phyloP scores from a whole-genome alignment of 2,113 vertebrate species.

The Anseranas semipalmata region DNA sequence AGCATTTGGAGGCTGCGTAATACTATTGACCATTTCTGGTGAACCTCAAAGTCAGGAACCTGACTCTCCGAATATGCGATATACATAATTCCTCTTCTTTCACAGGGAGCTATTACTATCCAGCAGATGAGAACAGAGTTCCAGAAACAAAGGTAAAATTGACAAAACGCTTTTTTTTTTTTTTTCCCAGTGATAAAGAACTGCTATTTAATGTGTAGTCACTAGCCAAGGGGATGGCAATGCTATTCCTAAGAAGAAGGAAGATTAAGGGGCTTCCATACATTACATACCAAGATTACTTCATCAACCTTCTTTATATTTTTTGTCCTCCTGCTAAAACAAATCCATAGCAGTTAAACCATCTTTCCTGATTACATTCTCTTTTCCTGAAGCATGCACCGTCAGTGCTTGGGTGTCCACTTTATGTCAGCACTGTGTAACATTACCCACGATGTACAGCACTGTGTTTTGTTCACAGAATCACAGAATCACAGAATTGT shows the following conservation, averaged over 20 bases:
- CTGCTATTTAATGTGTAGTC: background rate
- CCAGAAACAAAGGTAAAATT: background rate
- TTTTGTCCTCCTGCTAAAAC: background rate
- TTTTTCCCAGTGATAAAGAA: background rate
- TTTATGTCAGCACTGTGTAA: background rate
- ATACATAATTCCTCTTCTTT: background rate
- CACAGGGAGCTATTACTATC: background rate
- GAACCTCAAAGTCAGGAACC: background rate
- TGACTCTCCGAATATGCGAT: background rate
- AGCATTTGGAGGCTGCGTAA: background rate
- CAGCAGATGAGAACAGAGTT: background rate
- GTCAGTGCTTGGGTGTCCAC: background rate
- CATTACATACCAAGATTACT: background rate
- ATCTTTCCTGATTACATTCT: background rate
- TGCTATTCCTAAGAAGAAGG: background rate
- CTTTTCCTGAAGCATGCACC: background rate
- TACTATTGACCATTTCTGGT: background rate
- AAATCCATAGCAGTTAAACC: background rate
- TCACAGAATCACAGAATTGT: no score
- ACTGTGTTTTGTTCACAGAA: background rate
- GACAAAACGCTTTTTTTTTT: background rate
- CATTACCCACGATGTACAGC: background rate
- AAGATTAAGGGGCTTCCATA: background rate
- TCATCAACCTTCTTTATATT: background rate
- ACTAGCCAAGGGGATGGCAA: background rate